Evolutionary conservation across 2,888 invertebrate species (phyloP), one percentile per base, ranked within the genome.

Genomic region (Parnassius glacialis): DNA sequence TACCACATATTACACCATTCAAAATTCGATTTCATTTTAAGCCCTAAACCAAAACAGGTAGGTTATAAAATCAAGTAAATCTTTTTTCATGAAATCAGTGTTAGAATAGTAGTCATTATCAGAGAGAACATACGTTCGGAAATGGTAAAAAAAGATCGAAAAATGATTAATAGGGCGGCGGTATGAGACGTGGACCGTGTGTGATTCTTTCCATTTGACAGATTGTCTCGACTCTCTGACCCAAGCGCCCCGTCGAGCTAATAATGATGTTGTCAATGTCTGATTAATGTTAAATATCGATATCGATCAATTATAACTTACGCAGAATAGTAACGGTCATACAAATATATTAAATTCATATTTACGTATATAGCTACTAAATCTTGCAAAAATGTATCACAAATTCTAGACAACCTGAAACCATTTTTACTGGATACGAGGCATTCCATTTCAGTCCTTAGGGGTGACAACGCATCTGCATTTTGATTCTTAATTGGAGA

Each of bases 131-230:
- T 78, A 85, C 81, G 86, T 88, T 87, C 81, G 83, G 84, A 85
- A 87, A 85, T 84, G 73, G 83, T 85, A 85, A 89, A 90, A 90
- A 89, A 86, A 85, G 75, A 74, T 82, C 83, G 84, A 87, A 88
- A 88, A 86, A 90, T 90, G 90, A 91, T 91, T 90, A 89, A 91
- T 91, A 90, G 88, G 87, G 75, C 83, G 79, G 82, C 83, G 84
- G 80, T 76, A 77, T 75, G 78, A 79, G 86, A 78, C 79, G 74
- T 74, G 75, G 78, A 73, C 78, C 79, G 85, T 85, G 84, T 90
- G 90, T 90, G 90, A 90, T 90, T 89, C 89, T 85, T 84, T 85
- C 82, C 81, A 79, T 87, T 86, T 91, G 91, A 91, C 91, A 90
- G 90, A 91, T 91, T 90, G 91, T 90, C 90, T 88, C 90, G 84